Percentiles rank a stretch among this genome's conserved stretches.
These are phyloP conservation scores for Neofelis nebulosa DNA, from an alignment of 2,113 vertebrate genomes.

Conservation along the genomic window DNA sequence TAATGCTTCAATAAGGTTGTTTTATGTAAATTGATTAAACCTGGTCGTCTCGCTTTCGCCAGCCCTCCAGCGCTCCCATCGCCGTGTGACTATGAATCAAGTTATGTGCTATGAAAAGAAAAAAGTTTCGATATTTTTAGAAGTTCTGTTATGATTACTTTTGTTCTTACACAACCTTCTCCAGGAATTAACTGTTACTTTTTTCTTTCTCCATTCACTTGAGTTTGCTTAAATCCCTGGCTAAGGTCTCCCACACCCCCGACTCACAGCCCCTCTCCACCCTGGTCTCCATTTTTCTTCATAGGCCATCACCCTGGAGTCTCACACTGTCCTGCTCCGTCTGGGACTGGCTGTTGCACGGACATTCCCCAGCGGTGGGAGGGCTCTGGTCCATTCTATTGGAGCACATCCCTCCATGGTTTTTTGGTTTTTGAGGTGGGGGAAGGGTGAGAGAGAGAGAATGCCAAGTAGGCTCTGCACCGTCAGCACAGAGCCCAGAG, in stretches of 20 bases:
- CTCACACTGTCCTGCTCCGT: neutral
- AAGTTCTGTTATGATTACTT: neutral
- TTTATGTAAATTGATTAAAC: neutral
- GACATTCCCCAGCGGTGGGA: neutral
- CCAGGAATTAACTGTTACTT: neutral
- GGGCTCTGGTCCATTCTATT: neutral
- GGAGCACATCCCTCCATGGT: neutral
- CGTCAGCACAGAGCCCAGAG: too few relatives aligned
- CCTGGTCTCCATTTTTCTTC: neutral
- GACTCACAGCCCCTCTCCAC: too few relatives aligned
- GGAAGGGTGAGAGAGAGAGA: too few relatives aligned
- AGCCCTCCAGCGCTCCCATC: neutral
- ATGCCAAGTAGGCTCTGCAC: too few relatives aligned
- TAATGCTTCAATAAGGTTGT: neutral
- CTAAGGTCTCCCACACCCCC: neutral
- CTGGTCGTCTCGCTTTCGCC: neutral
- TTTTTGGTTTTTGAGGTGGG: neutral
- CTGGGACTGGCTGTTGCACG: neutral
- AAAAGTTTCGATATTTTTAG: neutral
- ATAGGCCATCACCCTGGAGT: too few relatives aligned
- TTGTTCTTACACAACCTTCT: neutral
- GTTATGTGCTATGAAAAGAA: too few relatives aligned
- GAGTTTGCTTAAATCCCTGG: neutral
- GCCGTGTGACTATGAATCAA: neutral
- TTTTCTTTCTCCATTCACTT: neutral